These are phyloP conservation scores for Chionis minor DNA, from an alignment of 2,113 vertebrate genomes.

Conservation along the genomic window DNA sequence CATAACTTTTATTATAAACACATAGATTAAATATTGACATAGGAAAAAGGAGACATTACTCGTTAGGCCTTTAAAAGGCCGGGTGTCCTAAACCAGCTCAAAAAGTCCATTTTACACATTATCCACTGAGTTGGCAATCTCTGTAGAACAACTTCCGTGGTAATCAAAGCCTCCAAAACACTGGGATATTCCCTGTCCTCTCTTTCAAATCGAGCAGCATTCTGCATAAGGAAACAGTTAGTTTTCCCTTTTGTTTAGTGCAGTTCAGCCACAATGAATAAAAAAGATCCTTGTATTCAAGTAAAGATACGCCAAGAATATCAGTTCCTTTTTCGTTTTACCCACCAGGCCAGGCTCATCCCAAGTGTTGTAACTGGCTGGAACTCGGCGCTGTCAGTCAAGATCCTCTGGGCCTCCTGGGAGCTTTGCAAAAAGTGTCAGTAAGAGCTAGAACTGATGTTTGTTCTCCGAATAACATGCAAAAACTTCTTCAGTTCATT, in stretches of 20 bases:
- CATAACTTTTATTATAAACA: slow-evolving; percentile 20
- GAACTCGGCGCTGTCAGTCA: not conserved
- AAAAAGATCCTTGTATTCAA: not conserved
- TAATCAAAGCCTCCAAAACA: not conserved
- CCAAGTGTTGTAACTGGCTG: not conserved
- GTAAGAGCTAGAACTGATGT: not conserved
- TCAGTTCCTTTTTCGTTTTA: not conserved
- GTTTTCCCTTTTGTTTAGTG: not conserved
- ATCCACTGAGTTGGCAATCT: not conserved
- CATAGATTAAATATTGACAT: slow-evolving; percentile 7
- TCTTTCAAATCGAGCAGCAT: not conserved
- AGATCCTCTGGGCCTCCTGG: not conserved
- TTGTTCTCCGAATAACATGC: not conserved
- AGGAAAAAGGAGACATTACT: not conserved
- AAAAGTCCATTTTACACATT: not conserved
- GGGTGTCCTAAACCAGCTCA: not conserved
- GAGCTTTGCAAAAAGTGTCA: not conserved
- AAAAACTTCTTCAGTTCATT: not conserved
- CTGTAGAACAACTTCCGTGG: not conserved
- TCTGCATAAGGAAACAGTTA: not conserved
- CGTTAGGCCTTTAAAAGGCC: not conserved
- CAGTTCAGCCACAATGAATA: not conserved
- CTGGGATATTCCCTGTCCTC: not conserved
- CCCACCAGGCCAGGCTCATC: not conserved
- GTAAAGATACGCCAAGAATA: not conserved